Base-by-base conservation (phyloP, 2,113 vertebrate genomes). In the Canis aureus region DNA sequence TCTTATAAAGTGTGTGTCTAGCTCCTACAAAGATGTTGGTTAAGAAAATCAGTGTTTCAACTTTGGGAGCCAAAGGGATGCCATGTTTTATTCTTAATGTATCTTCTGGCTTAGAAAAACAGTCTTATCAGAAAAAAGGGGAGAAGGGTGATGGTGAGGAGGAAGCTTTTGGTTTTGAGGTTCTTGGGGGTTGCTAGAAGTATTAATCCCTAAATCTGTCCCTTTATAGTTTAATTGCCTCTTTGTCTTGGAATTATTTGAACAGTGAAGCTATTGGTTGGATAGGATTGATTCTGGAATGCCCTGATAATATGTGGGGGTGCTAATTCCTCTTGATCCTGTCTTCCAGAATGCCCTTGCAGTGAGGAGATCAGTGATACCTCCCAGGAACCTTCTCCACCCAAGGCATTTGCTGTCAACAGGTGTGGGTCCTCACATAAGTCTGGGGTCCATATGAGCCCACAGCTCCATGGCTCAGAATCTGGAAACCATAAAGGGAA, bases 291-390 rank as follows among this genome's bases (percentile, higher is more conserved):
- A 64, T 87, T 94, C 74, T 97, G 23, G 51, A 62, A 96, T 91
- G 62, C 19, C 55, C 49, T 69, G 20, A 38, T 95, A 55, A 59
- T 92, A 20, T 66, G 23, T 73, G 4, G 32, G 67, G 29, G 35
- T 95, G 27, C n/a, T 97, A 49, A 94, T 97, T 90, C 73, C 55
- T 81, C 81, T 60, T 96, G 15, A 71, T 97, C 25, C 22, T 87
- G 4, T 96, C 71, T 98, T 98, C 8, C 97, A 99, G 99, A 99
- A 11, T 98, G 98, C 97, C 99, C 99, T 57, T 99, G 99, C 23
- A 98, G 98, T 84, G 99, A 99, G n/a, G 99, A 99, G 83, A 98
- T 98, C 95, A 98, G 98, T 92, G 99, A 99, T 89, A 89, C 98
- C 82, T 99, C 98, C 3, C 98, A 98, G 95, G 99, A 99, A 11